Evolutionary conservation across 2,797 vertebrate species (phyloP).

Genomic region (Tenualosa thibaudeaui): DNA sequence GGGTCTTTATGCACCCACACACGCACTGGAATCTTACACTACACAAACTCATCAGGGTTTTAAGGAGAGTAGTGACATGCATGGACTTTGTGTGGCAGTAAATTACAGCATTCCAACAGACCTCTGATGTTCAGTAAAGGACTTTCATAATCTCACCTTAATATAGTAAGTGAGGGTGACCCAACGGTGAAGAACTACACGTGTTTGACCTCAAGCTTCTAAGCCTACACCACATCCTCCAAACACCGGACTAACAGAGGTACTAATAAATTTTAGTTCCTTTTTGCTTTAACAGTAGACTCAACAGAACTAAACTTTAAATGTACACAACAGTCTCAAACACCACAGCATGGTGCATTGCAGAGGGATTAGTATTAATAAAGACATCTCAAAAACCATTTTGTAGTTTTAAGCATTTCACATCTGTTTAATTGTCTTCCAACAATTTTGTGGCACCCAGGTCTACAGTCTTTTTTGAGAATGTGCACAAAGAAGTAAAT

Average conservation of each 20-base stretch:
- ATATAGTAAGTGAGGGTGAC: background rate
- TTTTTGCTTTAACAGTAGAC: background rate
- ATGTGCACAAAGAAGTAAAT: conserved; percentile 71
- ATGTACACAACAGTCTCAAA: background rate
- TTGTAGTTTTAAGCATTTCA: conserved; percentile 73
- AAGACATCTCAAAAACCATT: conserved; percentile 40
- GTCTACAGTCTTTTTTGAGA: conserved; percentile 75
- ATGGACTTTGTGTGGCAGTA: background rate
- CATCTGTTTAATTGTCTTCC: conserved; percentile 75
- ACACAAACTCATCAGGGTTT: background rate
- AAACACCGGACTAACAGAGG: background rate
- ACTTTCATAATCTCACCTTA: no score
- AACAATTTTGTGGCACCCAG: conserved; percentile 77
- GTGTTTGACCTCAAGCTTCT: background rate
- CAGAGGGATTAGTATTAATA: background rate
- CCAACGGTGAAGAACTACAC: background rate
- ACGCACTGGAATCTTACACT: background rate
- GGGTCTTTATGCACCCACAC: conserved; percentile 20
- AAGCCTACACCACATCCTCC: background rate
- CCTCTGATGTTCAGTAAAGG: background rate
- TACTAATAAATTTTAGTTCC: background rate
- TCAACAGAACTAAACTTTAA: background rate
- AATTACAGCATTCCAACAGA: background rate
- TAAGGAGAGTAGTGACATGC: no score
- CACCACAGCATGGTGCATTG: background rate